A percentile compares a stretch with the other conserved stretches of the same genome.
These are phyloP conservation scores for Mayetiola destructor DNA, from an alignment of 2,888 invertebrate genomes.

Conservation along the genomic window DNA sequence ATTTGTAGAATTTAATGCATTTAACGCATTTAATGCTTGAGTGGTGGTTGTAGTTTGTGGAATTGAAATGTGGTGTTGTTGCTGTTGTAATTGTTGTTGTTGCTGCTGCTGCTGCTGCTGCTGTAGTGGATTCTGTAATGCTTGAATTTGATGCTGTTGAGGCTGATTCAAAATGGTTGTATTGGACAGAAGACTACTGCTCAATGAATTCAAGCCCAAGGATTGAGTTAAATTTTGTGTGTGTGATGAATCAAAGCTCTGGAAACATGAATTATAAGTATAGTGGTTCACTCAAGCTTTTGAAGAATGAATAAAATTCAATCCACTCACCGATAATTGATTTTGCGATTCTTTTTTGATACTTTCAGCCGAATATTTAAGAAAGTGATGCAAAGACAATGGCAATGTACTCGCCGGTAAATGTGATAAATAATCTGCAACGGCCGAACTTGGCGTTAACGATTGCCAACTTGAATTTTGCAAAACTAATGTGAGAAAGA, in stretches of 20 bases:
- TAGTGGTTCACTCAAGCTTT: background rate
- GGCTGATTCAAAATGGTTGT: conserved; percentile 14
- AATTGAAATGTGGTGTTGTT: conserved; percentile 24
- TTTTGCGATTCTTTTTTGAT: conserved; percentile 55
- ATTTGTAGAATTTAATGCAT: conserved; percentile 20
- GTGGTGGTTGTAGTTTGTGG: conserved; percentile 26
- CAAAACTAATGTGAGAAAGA: conserved; percentile 26
- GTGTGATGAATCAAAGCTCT: conserved; percentile 19
- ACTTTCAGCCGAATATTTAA: conserved; percentile 50
- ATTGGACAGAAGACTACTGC: conserved; percentile 14
- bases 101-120: conserved; percentile 22
- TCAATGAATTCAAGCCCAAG: conserved; percentile 17
- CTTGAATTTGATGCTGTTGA: conserved; percentile 15
- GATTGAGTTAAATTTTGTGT: conserved; percentile 17
- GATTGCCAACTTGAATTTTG: conserved; percentile 35
- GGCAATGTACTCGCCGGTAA: conserved; percentile 36
- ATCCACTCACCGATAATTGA: conserved; percentile 28
- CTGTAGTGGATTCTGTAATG: conserved; percentile 20
- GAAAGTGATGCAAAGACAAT: conserved; percentile 37
- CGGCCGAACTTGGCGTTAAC: conserved; percentile 56
- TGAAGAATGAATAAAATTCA: background rate
- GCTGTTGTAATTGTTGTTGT: conserved; percentile 23
- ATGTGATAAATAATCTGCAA: conserved; percentile 36
- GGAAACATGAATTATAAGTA: background rate
- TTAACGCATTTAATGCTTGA: conserved; percentile 30